Evolutionary conservation across 2,797 vertebrate genomes (phyloP).

Genomic region (Gambusia yucatana): DNA sequence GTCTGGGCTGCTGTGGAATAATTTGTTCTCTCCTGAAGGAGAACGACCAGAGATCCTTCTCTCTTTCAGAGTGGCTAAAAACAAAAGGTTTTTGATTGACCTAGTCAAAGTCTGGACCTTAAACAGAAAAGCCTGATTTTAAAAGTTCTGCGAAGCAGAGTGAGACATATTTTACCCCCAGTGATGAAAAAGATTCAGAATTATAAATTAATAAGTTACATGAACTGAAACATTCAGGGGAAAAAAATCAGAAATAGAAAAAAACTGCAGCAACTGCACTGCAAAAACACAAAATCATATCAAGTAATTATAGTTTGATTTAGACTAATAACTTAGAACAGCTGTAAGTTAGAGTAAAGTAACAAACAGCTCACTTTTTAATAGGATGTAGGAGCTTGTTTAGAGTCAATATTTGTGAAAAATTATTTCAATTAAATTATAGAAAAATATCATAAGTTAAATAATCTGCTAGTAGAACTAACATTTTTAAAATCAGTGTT

Average conservation of each 20-base stretch:
- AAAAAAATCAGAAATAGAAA: neutral
- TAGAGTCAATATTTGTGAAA: neutral
- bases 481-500: no score
- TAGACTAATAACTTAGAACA: no score
- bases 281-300: no score
- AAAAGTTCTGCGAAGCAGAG: neutral
- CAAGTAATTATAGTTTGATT: no score
- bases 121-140: neutral
- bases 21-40: neutral
- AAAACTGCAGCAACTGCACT: neutral
- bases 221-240: neutral
- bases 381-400: no score
- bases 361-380: no score
- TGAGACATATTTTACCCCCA: neutral
- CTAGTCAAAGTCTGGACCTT: conserved; percentile 1
- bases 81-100: neutral
- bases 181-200: neutral
- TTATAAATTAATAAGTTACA: neutral
- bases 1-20: neutral
- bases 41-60: neutral
- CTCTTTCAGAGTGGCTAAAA: neutral
- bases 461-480: no score
- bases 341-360: no score
- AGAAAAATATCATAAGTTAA: no score
- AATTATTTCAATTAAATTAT: neutral